Conservation (phyloP, 2,113 vertebrate species). For the Saccopteryx leptura region DNA sequence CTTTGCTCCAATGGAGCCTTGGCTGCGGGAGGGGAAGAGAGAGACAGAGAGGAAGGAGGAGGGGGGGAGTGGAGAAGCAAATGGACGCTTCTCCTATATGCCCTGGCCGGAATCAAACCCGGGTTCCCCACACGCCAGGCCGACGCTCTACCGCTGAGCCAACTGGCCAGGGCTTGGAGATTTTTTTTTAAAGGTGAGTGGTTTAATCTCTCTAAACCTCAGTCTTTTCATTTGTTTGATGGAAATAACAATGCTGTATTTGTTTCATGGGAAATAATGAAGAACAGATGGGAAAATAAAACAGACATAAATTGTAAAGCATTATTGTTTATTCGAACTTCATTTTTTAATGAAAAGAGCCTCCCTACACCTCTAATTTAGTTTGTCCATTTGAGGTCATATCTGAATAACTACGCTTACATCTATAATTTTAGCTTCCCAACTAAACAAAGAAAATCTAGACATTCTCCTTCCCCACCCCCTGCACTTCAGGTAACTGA, state of each 20-base stretch:
- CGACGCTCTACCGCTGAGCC: too few species aligned
- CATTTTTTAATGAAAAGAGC: background rate
- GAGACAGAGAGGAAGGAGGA: too few species aligned
- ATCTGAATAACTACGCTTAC: background rate
- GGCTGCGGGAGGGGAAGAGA: too few species aligned
- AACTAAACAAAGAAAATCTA: background rate
- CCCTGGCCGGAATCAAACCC: too few species aligned
- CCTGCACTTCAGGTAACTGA: background rate
- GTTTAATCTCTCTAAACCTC: slow-evolving; percentile 14
- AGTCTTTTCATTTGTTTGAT: slow-evolving; percentile 44
- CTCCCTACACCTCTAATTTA: background rate
- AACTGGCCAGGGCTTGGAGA: too few species aligned
- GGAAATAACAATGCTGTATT: background rate
- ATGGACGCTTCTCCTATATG: too few species aligned
- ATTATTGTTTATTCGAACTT: background rate
- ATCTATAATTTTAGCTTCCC: background rate
- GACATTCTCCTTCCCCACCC: rapidly evolving
- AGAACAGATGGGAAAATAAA: background rate
- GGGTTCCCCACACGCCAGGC: too few species aligned
- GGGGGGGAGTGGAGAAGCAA: too few species aligned
- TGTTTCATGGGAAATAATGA: slow-evolving; percentile 7
- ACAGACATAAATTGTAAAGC: background rate
- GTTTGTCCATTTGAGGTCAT: background rate
- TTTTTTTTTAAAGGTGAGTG: background rate
- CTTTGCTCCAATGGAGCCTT: too few species aligned